phyloP scores from a whole-genome alignment of 1,140 invertebrate species.

The Rhizoglyphus robini region DNA sequence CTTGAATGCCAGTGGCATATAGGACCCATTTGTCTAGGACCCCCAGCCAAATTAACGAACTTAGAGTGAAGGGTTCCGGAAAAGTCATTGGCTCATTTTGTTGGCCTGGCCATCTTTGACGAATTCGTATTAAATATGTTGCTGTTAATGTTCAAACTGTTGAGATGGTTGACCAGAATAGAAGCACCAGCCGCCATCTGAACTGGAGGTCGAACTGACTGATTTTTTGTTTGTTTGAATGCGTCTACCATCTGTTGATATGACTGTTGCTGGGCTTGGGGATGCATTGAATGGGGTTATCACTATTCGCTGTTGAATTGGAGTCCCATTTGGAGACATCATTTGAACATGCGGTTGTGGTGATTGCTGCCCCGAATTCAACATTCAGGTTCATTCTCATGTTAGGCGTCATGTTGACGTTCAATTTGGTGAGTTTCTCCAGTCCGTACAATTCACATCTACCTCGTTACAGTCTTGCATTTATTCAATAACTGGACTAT shows the following conservation, averaged over 20 bases:
- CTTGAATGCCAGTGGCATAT: slow-evolving; percentile 2
- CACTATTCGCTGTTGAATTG: slow-evolving; percentile 2
- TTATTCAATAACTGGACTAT: no score
- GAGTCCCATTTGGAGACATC: not conserved
- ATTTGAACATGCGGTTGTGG: slow-evolving; percentile 3
- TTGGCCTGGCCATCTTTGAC: not conserved
- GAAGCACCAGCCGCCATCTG: no score
- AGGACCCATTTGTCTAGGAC: no score
- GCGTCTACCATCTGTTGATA: slow-evolving; percentile 22
- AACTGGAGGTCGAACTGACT: not conserved
- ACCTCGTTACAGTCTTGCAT: no score
- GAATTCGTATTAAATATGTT: slow-evolving; percentile 20
- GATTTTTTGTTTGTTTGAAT: slow-evolving; percentile 16
- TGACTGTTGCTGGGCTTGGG: slow-evolving; percentile 13
- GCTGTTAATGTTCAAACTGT: slow-evolving; percentile 13
- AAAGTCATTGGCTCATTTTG: not conserved
- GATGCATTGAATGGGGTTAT: not conserved
- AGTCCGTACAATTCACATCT: no score
- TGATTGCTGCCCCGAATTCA: not conserved
- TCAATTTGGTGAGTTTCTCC: no score
- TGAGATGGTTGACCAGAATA: no score
- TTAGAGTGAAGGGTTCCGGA: not conserved
- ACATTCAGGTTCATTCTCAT: no score
- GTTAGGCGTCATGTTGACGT: no score
- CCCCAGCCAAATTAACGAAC: no score